Percentiles rank a stretch among this genome's conserved stretches.
Conservation (phyloP, 2,888 invertebrate species). For the Drosophila silvestris region DNA sequence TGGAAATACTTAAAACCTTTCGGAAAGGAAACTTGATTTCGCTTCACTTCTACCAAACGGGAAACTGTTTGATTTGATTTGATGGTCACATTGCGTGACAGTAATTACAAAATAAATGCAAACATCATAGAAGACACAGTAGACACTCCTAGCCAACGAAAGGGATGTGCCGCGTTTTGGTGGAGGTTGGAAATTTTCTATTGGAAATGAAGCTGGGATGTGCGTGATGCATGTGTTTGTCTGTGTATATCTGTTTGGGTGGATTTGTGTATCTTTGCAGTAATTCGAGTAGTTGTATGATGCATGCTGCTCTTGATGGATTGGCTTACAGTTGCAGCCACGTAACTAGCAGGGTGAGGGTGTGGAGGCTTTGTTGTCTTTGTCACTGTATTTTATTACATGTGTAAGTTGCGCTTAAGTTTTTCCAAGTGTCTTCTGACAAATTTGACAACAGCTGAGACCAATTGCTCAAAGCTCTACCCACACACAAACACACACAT, state of each 20-base stretch:
- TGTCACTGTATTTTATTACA: slow-evolving; percentile 70
- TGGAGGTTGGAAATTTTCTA: background rate
- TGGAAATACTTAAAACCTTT: slow-evolving; percentile 28
- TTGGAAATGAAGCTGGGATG: slow-evolving; percentile 15
- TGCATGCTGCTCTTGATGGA: slow-evolving; percentile 74
- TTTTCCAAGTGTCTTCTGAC: slow-evolving; percentile 68
- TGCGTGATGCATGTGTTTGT: slow-evolving; percentile 56
- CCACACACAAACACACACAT: slow-evolving; percentile 5
- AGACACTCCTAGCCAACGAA: slow-evolving; percentile 35
- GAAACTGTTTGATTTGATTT: slow-evolving; percentile 73
- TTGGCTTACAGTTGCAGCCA: slow-evolving; percentile 69
- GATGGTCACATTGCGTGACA: slow-evolving; percentile 84
- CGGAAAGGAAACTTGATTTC: slow-evolving; percentile 31
- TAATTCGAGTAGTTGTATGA: slow-evolving; percentile 68
- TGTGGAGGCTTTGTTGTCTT: background rate
- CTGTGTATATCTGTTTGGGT: slow-evolving; percentile 11
- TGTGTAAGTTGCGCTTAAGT: slow-evolving; percentile 78
- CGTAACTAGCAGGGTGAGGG: background rate
- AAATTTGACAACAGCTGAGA: slow-evolving; percentile 79
- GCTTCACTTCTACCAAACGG: slow-evolving; percentile 45
- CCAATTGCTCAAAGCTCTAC: slow-evolving; percentile 61
- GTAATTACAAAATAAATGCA: slow-evolving; percentile 84
- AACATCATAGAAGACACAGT: slow-evolving; percentile 70
- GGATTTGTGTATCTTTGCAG: slow-evolving; percentile 34
- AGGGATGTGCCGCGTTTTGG: slow-evolving; percentile 25